Conservation (phyloP, 2,888 invertebrate genomes). For the Protonemura montana region DNA sequence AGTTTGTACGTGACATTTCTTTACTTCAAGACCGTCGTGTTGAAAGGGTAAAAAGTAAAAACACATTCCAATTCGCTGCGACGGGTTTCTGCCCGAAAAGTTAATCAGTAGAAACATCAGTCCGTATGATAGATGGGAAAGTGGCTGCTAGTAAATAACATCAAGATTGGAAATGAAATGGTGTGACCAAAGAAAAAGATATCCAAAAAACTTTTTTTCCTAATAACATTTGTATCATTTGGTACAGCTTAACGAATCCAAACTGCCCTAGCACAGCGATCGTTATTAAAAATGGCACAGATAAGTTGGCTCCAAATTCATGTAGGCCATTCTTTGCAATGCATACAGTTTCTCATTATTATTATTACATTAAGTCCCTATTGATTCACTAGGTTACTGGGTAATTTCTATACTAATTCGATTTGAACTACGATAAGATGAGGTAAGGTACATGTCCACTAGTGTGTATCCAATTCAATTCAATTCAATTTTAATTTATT, state of each 20-base stretch:
- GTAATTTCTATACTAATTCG: no score
- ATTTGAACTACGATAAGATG: no score
- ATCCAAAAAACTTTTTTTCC: background rate
- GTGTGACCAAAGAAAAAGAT: background rate
- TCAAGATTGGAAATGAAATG: background rate
- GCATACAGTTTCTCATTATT: no score
- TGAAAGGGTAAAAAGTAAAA: background rate
- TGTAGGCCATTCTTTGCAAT: no score
- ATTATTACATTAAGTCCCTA: no score
- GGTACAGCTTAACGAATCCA: background rate
- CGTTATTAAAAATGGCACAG: no score
- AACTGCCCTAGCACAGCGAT: no score
- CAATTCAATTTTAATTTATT: no score
- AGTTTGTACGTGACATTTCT: background rate
- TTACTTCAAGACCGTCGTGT: constrained; percentile 4
- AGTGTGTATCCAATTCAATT: no score
- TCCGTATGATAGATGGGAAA: constrained; percentile 43
- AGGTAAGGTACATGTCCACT: no score
- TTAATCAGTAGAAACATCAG: constrained; percentile 46
- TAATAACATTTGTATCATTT: constrained; percentile 22
- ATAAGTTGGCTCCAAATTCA: no score
- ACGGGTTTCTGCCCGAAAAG: constrained; percentile 36
- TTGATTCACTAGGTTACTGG: no score
- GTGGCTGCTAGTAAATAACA: background rate
- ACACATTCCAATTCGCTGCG: constrained; percentile 35